A percentile compares a stretch with the other conserved stretches of the same genome.
Conservation (phyloP, 2,888 invertebrate species). For the Synergus japonicus region DNA sequence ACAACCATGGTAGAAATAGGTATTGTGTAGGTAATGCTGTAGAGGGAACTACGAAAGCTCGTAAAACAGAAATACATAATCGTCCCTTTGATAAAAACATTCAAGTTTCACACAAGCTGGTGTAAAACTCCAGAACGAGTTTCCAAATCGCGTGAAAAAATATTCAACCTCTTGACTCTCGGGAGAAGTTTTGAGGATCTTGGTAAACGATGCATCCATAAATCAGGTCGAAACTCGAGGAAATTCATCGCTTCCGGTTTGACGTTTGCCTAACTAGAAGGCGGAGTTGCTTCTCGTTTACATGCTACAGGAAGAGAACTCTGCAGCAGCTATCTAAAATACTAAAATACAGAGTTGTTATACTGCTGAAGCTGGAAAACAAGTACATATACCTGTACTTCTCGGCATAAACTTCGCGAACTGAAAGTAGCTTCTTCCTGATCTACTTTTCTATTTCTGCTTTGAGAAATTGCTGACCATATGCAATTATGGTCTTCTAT, state of each 20-base stretch:
- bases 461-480: slow-evolving; percentile 26
- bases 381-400: slow-evolving; percentile 38
- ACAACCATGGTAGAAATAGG: neutral
- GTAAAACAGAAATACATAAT: slow-evolving; percentile 19
- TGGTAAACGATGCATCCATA: slow-evolving; percentile 15
- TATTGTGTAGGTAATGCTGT: neutral
- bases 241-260: slow-evolving; percentile 29
- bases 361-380: slow-evolving; percentile 40
- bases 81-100: slow-evolving; percentile 9
- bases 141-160: neutral
- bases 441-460: neutral
- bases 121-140: neutral
- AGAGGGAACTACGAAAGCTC: neutral
- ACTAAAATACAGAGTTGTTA: slow-evolving; percentile 23
- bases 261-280: slow-evolving; percentile 4
- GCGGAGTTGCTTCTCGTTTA: slow-evolving; percentile 24
- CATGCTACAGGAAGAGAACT: slow-evolving; percentile 8
- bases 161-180: neutral
- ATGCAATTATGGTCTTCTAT: neutral
- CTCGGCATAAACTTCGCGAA: slow-evolving; percentile 8
- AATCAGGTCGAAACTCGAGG: slow-evolving; percentile 9
- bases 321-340: neutral
- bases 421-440: slow-evolving; percentile 40
- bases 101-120: neutral
- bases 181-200: neutral